phyloP scores from a whole-genome alignment of 2,113 vertebrate species.

The Danio rerio region GRCz12tu NC_133176.1:43571001-43571500 shows the following conservation, averaged over 20 bases:
- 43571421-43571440: no score
- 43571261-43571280: neutral
- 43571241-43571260: neutral
- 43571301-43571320: neutral
- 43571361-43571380: neutral
- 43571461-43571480: no score
- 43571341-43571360: neutral
- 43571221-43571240: no score
- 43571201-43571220: neutral
- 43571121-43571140: neutral
- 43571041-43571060: neutral
- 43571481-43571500: no score
- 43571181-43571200: constrained; percentile 16
- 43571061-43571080: neutral
- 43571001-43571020: neutral
- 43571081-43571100: neutral
- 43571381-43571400: neutral
- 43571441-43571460: no score
- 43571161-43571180: neutral
- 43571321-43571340: neutral
- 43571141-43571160: neutral
- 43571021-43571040: neutral
- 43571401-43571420: neutral
- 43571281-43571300: neutral
- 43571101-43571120: neutral